Evolutionary conservation across 2,113 vertebrate species (phyloP).

Genomic region (Xenopus laevis): DNA sequence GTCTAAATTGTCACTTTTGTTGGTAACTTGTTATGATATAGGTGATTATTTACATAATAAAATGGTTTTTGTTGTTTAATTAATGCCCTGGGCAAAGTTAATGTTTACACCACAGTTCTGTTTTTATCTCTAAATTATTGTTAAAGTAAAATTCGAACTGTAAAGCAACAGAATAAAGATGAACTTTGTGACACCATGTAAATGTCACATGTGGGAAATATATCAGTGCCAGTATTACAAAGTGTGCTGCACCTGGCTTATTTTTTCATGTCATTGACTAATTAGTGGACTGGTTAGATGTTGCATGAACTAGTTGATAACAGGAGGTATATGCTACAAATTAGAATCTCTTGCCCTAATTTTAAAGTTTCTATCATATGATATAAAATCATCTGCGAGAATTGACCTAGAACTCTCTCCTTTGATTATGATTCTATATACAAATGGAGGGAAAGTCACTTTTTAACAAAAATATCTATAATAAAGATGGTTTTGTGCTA

Average conservation of each 20-base stretch:
- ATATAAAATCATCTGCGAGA: not conserved
- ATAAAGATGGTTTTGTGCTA: not conserved
- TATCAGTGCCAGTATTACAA: slow-evolving; percentile 7
- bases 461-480: not conserved
- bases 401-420: not conserved
- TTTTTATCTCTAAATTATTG: no score
- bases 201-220: not conserved
- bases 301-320: not conserved
- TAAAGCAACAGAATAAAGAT: not conserved
- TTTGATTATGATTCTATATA: not conserved
- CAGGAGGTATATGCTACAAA: not conserved
- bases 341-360: slow-evolving; percentile 12
- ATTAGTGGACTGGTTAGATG: slow-evolving; percentile 1
- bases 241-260: slow-evolving; percentile 9
- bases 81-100: no score
- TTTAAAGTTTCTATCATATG: not conserved
- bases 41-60: no score
- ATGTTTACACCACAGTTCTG: no score
- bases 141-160: no score
- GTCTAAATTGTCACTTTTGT: no score
- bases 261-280: not conserved
- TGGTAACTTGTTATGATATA: no score
- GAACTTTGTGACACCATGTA: not conserved
- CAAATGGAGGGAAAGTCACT: no score
- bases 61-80: no score